These are phyloP conservation scores for Caretta caretta DNA, from an alignment of 2,113 vertebrate species.

Conservation along the genomic window DNA sequence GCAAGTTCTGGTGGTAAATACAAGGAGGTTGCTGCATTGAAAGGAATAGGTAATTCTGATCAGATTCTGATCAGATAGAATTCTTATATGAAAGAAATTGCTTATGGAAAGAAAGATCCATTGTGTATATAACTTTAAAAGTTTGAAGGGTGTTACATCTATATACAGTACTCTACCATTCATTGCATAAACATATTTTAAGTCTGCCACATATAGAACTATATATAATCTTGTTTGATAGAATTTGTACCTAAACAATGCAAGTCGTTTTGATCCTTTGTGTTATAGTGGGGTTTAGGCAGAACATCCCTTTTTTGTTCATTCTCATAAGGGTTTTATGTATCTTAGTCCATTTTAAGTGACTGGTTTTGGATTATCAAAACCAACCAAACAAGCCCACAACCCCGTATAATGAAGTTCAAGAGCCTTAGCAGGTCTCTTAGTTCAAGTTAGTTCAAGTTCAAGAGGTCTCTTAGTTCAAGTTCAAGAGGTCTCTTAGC, in stretches of 20 bases:
- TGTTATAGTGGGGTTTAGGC: too few species aligned
- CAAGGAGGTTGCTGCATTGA: not conserved
- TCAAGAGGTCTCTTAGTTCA: too few species aligned
- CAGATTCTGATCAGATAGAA: not conserved
- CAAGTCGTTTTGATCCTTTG: not conserved
- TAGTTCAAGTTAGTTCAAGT: too few species aligned
- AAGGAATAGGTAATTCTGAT: not conserved
- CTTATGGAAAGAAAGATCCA: not conserved
- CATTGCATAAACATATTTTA: not conserved
- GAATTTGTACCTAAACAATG: not conserved
- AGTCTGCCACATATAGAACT: not conserved
- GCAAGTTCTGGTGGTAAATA: not conserved
- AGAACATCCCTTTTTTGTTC: not conserved
- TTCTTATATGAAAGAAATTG: not conserved
- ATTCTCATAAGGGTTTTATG: not conserved
- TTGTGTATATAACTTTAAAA: constrained; percentile 6
- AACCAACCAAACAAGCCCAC: not conserved
- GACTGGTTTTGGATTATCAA: not conserved
- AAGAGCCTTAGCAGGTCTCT: not conserved
- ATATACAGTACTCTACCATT: not conserved
- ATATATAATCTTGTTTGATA: not conserved
- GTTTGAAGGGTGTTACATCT: not conserved
- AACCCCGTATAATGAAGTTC: too few species aligned
- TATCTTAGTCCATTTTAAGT: not conserved
- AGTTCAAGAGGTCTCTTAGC: too few species aligned